These are phyloP conservation scores for Anguilla megastoma DNA, from an alignment of 2,797 vertebrate genomes.

Conservation along the genomic window DNA sequence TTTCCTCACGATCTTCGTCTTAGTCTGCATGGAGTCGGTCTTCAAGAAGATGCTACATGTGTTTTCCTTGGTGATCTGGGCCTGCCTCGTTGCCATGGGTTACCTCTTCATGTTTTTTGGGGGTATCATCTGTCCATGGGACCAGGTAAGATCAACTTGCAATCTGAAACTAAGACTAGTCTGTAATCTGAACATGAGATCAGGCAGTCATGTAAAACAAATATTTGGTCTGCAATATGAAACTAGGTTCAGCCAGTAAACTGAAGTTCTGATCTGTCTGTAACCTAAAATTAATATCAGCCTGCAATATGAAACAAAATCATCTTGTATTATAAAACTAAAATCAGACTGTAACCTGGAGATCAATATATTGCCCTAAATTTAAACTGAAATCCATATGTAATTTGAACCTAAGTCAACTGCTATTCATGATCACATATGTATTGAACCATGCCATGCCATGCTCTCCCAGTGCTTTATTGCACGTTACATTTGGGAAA, in stretches of 20 bases:
- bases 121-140: conserved; percentile 93
- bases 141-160: conserved; percentile 82
- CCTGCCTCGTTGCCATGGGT: conserved; percentile 92
- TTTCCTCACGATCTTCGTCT: conserved; percentile 94
- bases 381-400: conserved; percentile 61
- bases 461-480: not conserved
- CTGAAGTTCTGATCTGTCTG: not conserved
- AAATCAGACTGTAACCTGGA: not conserved
- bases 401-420: conserved; percentile 22
- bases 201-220: not conserved
- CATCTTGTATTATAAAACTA: not conserved
- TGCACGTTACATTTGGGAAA: not conserved
- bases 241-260: not conserved
- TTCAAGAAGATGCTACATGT: conserved; percentile 94
- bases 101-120: conserved; percentile 98
- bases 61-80: conserved; percentile 94
- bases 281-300: conserved; percentile 62
- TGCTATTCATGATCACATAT: not conserved
- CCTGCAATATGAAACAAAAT: conserved; percentile 20
- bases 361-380: not conserved
- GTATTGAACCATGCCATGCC: not conserved
- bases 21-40: conserved; percentile 93
- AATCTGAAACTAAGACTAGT: conserved; percentile 8
- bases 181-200: not conserved
- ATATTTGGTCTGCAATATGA: not conserved